Percentiles rank a stretch among this genome's conserved stretches.
These are phyloP conservation scores for Rhabdomys dilectus DNA, from an alignment of 2,113 vertebrate genomes.

Conservation along the genomic window DNA sequence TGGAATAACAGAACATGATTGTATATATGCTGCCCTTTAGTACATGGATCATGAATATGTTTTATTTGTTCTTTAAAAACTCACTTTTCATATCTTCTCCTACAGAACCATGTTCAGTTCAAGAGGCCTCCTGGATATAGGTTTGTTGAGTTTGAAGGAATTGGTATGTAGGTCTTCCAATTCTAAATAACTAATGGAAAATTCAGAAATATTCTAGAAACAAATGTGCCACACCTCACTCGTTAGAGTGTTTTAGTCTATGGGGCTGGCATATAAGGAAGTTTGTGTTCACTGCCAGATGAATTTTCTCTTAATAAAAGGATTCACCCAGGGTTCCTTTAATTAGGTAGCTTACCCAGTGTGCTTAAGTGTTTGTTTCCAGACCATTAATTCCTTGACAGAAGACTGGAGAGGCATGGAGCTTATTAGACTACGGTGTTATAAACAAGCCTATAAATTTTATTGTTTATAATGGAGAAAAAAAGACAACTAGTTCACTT, in stretches of 20 bases:
- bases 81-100: neutral
- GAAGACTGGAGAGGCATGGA: slow-evolving; percentile 19
- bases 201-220: neutral
- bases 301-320: slow-evolving; percentile 52
- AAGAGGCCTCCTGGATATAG: neutral
- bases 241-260: neutral
- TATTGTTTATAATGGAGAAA: slow-evolving; percentile 31
- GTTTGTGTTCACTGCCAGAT: slow-evolving; percentile 27
- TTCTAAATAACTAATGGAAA: slow-evolving; percentile 24
- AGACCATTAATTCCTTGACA: slow-evolving; percentile 67
- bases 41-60: neutral
- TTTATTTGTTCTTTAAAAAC: slow-evolving; percentile 25
- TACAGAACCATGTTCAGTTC: neutral
- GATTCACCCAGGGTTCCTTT: slow-evolving; percentile 58
- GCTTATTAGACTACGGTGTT: slow-evolving; percentile 30
- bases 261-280: neutral
- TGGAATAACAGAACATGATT: neutral
- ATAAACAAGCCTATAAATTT: slow-evolving; percentile 19
- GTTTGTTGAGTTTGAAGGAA: neutral
- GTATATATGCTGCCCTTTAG: neutral
- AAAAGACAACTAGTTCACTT: neutral
- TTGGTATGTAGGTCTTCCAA: neutral
- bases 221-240: neutral
- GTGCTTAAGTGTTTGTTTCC: slow-evolving; percentile 68
- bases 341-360: slow-evolving; percentile 64